These are phyloP conservation scores for Macroglossus sobrinus DNA, from an alignment of 2,113 vertebrate genomes.

Conservation along the genomic window DNA sequence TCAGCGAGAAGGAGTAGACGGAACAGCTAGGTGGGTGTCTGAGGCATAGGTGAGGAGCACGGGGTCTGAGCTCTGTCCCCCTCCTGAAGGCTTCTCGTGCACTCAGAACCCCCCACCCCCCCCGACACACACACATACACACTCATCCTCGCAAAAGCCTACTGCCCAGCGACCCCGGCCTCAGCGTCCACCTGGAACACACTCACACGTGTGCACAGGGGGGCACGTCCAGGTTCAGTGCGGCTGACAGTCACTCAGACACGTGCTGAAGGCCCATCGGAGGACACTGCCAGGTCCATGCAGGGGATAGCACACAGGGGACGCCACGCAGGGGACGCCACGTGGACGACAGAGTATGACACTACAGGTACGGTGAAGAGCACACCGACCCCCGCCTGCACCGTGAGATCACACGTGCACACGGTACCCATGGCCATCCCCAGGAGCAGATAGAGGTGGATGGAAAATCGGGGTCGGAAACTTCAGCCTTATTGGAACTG, in stretches of 20 bases:
- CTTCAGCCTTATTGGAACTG: not conserved
- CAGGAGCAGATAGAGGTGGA: not conserved
- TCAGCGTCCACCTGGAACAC: not conserved
- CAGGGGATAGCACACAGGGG: accelerated
- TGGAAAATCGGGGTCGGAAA: accelerated
- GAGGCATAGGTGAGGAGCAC: not conserved
- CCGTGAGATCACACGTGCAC: accelerated
- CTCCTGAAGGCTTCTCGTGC: no score
- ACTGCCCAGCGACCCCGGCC: accelerated
- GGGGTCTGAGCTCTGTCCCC: accelerated
- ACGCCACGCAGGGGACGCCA: not conserved
- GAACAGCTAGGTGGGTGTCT: not conserved
- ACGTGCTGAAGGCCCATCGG: not conserved
- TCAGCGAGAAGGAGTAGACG: not conserved
- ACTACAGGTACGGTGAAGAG: not conserved
- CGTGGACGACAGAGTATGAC: accelerated
- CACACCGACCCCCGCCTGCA: accelerated
- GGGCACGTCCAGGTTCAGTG: not conserved
- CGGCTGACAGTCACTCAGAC: no score
- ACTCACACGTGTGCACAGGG: not conserved
- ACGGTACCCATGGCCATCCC: accelerated
- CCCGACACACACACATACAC: no score
- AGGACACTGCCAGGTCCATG: not conserved
- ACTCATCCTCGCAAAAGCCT: accelerated
- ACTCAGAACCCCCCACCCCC: not conserved